Percentiles rank a stretch among this genome's conserved stretches.
Conservation (phyloP, 2,113 vertebrate genomes). For the Opisthocomus hoazin region DNA sequence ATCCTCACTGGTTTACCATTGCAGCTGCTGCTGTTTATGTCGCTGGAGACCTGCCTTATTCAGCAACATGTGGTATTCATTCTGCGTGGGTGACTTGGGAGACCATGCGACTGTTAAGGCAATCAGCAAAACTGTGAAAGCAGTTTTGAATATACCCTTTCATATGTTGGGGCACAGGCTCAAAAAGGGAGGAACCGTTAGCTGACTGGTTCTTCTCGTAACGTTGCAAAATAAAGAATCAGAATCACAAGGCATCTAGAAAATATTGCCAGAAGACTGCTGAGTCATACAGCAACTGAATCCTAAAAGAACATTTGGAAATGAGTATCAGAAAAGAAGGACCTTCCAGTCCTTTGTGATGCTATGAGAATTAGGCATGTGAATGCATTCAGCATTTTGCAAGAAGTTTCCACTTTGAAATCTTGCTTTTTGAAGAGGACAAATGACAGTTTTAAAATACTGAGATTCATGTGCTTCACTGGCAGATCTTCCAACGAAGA, state of each 20-base stretch:
- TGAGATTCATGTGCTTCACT: constrained; percentile 43
- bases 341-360: neutral
- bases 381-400: neutral
- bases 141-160: neutral
- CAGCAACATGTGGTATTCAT: neutral
- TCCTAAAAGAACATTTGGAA: constrained; percentile 37
- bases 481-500: constrained; percentile 86
- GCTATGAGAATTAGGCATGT: neutral
- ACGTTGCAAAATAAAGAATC: neutral
- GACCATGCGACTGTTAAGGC: neutral
- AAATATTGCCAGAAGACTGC: constrained; percentile 35
- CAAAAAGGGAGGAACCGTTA: neutral
- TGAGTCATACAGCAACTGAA: constrained; percentile 31
- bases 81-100: neutral
- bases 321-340: neutral
- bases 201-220: neutral
- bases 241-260: neutral
- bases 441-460: neutral
- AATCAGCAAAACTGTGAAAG: neutral
- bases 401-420: neutral
- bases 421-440: neutral
- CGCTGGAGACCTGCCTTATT: neutral
- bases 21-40: constrained; percentile 1
- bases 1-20: neutral
- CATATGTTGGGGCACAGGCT: neutral